phyloP scores from a whole-genome alignment of 2,888 invertebrate species.

The Ormyrus pomaceus region DNA sequence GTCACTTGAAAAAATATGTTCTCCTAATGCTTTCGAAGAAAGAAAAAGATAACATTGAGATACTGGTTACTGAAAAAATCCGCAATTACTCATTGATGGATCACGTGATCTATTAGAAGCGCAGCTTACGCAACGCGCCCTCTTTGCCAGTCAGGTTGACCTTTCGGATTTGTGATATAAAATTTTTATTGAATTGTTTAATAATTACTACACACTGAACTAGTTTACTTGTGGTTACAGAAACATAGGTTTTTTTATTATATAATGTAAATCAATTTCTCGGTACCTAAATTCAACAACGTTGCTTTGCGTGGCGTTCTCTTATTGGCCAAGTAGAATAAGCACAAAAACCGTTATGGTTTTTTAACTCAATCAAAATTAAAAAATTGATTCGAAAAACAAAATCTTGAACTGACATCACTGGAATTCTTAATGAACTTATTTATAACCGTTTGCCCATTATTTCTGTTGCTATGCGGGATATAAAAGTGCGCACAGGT shows the following conservation, averaged over 20 bases:
- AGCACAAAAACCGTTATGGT: no score
- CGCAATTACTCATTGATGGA: neutral
- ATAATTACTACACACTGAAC: no score
- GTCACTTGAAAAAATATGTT: slow-evolving; percentile 3
- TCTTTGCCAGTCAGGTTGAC: no score
- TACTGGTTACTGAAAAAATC: neutral
- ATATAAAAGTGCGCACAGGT: slow-evolving; percentile 25
- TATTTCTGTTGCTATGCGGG: slow-evolving; percentile 47
- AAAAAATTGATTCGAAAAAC: no score
- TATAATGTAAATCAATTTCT: no score
- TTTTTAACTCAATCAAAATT: no score
- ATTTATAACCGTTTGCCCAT: slow-evolving; percentile 30
- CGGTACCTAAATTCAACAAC: neutral
- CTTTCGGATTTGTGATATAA: neutral
- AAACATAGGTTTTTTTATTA: no score
- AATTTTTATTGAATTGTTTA: no score
- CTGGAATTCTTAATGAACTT: slow-evolving; percentile 14
- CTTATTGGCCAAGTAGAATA: neutral
- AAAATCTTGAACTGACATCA: no score
- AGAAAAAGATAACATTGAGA: slow-evolving; percentile 8
- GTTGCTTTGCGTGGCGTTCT: neutral
- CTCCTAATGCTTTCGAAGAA: no score
- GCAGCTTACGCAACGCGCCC: neutral
- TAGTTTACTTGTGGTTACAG: no score
- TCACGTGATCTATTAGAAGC: neutral